Evolutionary conservation across 2,888 invertebrate genomes (phyloP), one percentile per base, ranked within the genome.

Genomic region (Timema podura): DNA sequence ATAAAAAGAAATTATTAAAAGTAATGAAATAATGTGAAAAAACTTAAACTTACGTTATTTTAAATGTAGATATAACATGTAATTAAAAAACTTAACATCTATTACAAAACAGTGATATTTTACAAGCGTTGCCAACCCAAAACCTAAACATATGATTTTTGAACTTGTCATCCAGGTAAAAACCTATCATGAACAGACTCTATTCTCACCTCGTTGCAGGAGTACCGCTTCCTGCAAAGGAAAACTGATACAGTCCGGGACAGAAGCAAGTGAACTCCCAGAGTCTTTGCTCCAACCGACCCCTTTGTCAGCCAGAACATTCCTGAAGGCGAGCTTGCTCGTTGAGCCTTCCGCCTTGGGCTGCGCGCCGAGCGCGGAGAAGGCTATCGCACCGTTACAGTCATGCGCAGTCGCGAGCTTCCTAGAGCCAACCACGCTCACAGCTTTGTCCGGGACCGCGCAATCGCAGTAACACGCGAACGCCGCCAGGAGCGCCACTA

Each of bases 231-330:
- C 80, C 83, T 47, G 82, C 79, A 75, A 82, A 83, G 54, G 81
- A 80, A 76, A 83, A 81, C 74, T 82, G 82, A 74, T 83, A 83
- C 54, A 82, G 78, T 51, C 83, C 83, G 6, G 83, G 82, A 74
- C 83, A 83, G 73, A 81, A 80, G 10, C 81, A 80, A 51, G 81
- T 82, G 76, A 83, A 83, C 65, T 81, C 80, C 83, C 82, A 6
- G 81, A 81, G 70, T 81, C 79, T 5, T 79, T 77, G 67, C 79
- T 78, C 76, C 82, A 83, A 54, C 82, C 83, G 70, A 82, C 81
- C 66, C 82, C 82, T 73, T 81, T 80, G 76, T 83, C 81, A 45
- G 82, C 79, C 69, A 82, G 76, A 3, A 81, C 80, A 48, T 68
- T 73, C 57, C 74, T 73, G 72, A 76, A 77, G 65, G 75, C 72